phyloP scores from a whole-genome alignment of 2,797 vertebrate genomes.

The Gila robusta region DNA sequence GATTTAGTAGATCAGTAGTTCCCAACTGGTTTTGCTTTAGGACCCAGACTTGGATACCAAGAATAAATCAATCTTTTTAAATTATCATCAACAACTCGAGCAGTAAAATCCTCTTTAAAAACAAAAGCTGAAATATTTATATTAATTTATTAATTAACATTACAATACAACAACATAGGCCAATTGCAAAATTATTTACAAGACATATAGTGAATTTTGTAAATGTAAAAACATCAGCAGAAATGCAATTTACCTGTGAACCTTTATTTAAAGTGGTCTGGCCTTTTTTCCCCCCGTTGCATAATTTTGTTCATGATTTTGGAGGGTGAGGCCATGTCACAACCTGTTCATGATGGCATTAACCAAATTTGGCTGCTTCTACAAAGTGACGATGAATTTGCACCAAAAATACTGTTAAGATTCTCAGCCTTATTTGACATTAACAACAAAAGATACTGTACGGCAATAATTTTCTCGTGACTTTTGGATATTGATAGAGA shows the following conservation, averaged over 20 bases:
- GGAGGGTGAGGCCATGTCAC: background rate
- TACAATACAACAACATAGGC: background rate
- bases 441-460: background rate
- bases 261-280: background rate
- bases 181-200: background rate
- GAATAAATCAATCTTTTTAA: background rate
- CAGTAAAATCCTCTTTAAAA: background rate
- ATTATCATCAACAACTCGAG: background rate
- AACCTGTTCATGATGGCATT: background rate
- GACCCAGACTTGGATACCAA: background rate
- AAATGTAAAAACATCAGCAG: background rate
- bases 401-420: background rate
- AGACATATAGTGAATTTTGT: background rate
- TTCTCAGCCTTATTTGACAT: background rate
- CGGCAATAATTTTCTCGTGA: background rate
- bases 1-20: background rate
- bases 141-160: background rate
- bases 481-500: background rate
- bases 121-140: background rate
- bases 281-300: background rate
- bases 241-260: background rate
- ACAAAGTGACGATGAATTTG: background rate
- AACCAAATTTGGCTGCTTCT: background rate
- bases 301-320: background rate
- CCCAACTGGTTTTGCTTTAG: background rate